phyloP scores from a whole-genome alignment of 2,888 invertebrate genomes.

The Torymus tubicola region DNA sequence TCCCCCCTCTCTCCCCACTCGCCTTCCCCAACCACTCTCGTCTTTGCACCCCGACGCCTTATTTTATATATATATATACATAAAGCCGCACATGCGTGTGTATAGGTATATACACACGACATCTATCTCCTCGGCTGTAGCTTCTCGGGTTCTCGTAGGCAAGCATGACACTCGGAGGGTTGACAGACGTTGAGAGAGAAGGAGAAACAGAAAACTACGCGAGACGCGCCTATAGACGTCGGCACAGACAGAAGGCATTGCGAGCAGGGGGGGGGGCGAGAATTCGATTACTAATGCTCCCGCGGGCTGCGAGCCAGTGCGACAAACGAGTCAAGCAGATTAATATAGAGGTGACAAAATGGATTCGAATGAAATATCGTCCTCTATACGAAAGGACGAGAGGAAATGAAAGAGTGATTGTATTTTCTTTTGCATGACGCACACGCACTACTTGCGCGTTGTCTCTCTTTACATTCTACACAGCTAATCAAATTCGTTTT shows the following conservation, averaged over 20 bases:
- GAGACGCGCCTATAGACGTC: neutral
- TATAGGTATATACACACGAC: neutral
- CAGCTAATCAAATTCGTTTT: too few species aligned
- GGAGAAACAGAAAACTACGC: conserved; percentile 37
- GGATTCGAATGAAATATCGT: conserved; percentile 12
- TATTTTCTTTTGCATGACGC: too few species aligned
- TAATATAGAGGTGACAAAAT: conserved; percentile 33
- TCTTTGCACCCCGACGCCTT: too few species aligned
- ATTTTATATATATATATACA: too few species aligned
- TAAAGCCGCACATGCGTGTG: neutral
- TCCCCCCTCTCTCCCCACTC: neutral
- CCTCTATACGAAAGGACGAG: neutral
- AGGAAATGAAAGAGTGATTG: too few species aligned
- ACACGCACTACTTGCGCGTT: too few species aligned
- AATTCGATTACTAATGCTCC: conserved; percentile 39
- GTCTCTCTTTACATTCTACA: too few species aligned
- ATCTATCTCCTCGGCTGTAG: neutral
- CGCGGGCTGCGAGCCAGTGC: neutral
- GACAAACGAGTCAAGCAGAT: conserved; percentile 29
- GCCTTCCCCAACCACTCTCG: neutral
- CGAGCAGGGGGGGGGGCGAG: neutral
- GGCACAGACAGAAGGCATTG: neutral
- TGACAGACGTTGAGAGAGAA: conserved; percentile 28
- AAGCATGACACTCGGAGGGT: neutral
- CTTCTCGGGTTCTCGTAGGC: neutral